phyloP scores from a whole-genome alignment of 2,113 vertebrate species.

The Pterocles burchelli region DNA sequence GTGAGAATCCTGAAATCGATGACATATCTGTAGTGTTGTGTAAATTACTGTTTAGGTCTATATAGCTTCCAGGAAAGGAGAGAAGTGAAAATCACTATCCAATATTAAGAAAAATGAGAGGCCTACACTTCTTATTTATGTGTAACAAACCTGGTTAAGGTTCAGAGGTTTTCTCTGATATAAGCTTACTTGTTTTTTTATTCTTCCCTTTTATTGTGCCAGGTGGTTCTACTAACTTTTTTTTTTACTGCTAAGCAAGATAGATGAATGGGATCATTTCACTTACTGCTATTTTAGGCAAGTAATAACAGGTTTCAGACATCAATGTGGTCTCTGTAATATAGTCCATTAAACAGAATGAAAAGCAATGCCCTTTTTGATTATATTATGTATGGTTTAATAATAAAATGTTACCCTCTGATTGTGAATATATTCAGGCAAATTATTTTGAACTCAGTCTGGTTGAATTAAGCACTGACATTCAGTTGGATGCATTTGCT shows the following conservation, averaged over 20 bases:
- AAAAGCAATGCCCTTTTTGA: neutral
- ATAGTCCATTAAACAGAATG: neutral
- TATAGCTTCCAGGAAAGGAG: neutral
- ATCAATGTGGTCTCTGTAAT: neutral
- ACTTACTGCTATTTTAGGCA: neutral
- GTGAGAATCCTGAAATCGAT: neutral
- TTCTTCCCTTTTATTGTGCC: neutral
- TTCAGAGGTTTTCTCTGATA: neutral
- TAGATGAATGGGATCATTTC: neutral
- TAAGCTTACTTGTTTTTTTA: accelerated
- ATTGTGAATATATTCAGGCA: neutral
- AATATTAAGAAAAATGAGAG: neutral
- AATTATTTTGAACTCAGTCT: neutral
- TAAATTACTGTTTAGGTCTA: neutral
- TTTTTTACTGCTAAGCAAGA: neutral
- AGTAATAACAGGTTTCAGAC: neutral
- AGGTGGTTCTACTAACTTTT: neutral
- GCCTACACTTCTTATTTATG: neutral
- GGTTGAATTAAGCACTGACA: neutral
- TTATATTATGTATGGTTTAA: neutral
- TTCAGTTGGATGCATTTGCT: neutral
- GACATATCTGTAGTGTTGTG: accelerated
- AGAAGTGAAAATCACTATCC: neutral
- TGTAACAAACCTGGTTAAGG: neutral
- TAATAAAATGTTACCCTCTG: neutral